Evolutionary conservation across 2,888 invertebrate genomes (phyloP).

Genomic region (Camponotus fellah): DNA sequence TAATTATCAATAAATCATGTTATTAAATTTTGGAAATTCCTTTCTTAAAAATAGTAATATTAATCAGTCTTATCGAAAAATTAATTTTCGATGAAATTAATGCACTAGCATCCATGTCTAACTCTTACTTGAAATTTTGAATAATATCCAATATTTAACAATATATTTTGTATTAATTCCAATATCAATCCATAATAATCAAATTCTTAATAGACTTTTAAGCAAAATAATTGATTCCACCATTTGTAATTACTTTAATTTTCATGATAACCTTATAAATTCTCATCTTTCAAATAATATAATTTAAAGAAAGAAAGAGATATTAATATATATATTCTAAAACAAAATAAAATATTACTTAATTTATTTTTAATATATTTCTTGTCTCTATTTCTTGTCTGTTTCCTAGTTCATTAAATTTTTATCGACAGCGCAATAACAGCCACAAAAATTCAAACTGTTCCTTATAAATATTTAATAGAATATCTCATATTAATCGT

Average conservation of each 20-base stretch:
- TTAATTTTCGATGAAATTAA: no score
- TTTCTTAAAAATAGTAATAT: neutral
- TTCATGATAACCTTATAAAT: neutral
- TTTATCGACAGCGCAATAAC: neutral
- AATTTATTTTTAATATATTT: conserved; percentile 8
- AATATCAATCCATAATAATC: neutral
- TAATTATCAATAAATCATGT: neutral
- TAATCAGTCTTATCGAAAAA: no score
- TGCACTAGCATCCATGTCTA: no score
- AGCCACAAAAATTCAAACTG: neutral
- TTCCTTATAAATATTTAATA: neutral
- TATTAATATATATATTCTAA: neutral
- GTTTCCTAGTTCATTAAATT: neutral
- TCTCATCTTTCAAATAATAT: neutral
- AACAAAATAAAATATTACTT: conserved; percentile 2
- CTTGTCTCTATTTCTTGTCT: neutral
- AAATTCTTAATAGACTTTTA: neutral
- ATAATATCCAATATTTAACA: neutral
- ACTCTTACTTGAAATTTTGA: no score
- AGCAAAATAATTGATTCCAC: neutral
- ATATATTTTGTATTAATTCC: neutral
- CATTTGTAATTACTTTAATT: neutral
- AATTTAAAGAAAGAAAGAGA: neutral
- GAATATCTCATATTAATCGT: neutral
- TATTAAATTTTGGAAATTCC: neutral